Conservation (phyloP, 2,797 vertebrate genomes). For the Rhyacichthys aspro region DNA sequence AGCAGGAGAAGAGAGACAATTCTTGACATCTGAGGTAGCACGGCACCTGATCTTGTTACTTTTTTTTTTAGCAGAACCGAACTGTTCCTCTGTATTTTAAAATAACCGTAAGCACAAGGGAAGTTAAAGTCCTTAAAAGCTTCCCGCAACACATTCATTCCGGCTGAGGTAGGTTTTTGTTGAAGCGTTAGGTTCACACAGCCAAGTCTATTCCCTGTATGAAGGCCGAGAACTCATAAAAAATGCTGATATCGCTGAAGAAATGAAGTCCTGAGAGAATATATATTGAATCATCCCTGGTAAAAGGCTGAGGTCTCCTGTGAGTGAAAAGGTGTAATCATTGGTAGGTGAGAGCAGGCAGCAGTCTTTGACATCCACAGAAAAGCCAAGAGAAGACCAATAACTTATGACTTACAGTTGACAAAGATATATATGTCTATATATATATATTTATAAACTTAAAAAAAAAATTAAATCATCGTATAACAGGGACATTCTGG, state of each 20-base stretch:
- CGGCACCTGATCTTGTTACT: constrained; percentile 72
- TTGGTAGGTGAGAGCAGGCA: constrained; percentile 76
- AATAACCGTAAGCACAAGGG: constrained; percentile 79
- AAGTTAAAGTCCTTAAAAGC: constrained; percentile 81
- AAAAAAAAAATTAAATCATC: constrained; percentile 56
- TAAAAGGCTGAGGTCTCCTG: constrained; percentile 77
- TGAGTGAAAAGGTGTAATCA: constrained; percentile 74
- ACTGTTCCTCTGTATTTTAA: constrained; percentile 79
- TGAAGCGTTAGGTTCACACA: constrained; percentile 80
- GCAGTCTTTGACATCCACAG: constrained; percentile 75
- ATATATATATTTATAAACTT: constrained; percentile 57
- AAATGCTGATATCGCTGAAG: constrained; percentile 78
- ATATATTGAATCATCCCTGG: constrained; percentile 77
- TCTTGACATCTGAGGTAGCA: constrained; percentile 85
- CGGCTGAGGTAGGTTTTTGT: constrained; percentile 98
- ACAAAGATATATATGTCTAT: constrained; percentile 65
- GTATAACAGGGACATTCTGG: constrained; percentile 70
- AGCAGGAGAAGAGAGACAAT: constrained; percentile 73
- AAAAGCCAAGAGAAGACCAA: constrained; percentile 69
- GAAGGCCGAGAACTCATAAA: constrained; percentile 74
- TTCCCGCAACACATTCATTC: constrained; percentile 97
- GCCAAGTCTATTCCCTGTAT: constrained; percentile 69
- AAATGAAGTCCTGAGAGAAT: constrained; percentile 93
- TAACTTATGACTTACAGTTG: constrained; percentile 69
- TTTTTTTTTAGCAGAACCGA: constrained; percentile 70